Conservation (phyloP, 1,140 invertebrate genomes). For the Leptinotarsa lineolata region DNA sequence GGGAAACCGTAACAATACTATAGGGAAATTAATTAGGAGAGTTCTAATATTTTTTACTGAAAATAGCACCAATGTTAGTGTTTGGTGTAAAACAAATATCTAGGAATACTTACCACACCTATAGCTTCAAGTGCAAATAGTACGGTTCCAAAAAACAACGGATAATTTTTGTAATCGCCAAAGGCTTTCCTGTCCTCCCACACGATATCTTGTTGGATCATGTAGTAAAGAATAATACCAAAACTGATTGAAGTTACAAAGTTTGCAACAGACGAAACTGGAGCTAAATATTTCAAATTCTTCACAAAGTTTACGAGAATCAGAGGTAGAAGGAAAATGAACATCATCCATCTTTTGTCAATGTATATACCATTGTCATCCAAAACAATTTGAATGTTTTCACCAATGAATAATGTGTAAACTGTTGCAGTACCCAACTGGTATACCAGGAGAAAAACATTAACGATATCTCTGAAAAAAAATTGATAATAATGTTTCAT, state of each 20-base stretch:
- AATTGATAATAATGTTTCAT: conserved; percentile 19
- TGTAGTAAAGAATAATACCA: conserved; percentile 71
- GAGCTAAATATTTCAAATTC: conserved; percentile 74
- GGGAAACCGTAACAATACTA: too few species aligned
- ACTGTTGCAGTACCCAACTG: conserved; percentile 89
- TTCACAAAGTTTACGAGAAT: conserved; percentile 73
- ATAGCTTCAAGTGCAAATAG: conserved; percentile 90
- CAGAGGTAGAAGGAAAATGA: conserved; percentile 69
- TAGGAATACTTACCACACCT: conserved; percentile 48
- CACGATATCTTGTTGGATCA: conserved; percentile 62
- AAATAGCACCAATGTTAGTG: too few species aligned
- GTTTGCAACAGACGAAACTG: conserved; percentile 77
- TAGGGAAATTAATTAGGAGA: too few species aligned
- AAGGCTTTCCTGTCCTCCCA: conserved; percentile 59
- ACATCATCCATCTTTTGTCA: conserved; percentile 65
- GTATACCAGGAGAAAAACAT: conserved; percentile 76
- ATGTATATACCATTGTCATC: conserved; percentile 54
- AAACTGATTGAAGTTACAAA: conserved; percentile 67
- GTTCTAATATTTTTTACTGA: too few species aligned
- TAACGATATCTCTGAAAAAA: conserved; percentile 63
- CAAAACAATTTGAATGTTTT: conserved; percentile 69
- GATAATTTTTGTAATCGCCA: conserved; percentile 60
- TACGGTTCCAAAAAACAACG: conserved; percentile 80
- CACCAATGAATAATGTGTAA: conserved; percentile 83
- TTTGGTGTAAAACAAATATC: background rate